Evolutionary conservation across 2,113 vertebrate genomes (phyloP), one percentile per base, ranked within the genome.

Genomic region (Dasyurus viverrinus): DNA sequence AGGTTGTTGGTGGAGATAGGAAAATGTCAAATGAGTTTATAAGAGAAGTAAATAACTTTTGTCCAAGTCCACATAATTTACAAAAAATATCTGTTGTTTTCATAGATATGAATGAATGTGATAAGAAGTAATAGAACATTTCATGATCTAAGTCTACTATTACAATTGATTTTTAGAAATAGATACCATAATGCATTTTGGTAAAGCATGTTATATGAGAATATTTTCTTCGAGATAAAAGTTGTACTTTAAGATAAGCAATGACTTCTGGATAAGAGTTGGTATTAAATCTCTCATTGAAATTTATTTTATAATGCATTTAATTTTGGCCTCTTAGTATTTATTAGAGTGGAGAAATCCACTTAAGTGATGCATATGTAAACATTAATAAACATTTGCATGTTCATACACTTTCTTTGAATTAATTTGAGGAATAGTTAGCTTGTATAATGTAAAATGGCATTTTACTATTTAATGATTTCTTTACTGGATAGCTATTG

Each of bases 1-100:
- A 97, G 92, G 46, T 95, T 96, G 76, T 96, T 96, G 96, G 96
- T 94, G 76, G 53, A 96, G 50, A 93, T 94, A 95, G 97, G 96
- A 96, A 96, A 91, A 89, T 93, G 84, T 92, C 92, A 95, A 96
- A 60, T 95, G 92, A 97, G 54, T 96, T 95, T 96, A n/a, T 55
- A 50, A 76, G 57, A 36, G 30, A 68, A 36, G 27, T 36, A 68
- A 68, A 68, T 68, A 16, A 68, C 30, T 68, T 57, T 68, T 68
- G 57, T 36, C 57, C 57, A 68, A 36, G 30, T 68, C 30, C 30
- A 68, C 12, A 36, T 68, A 68, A 68, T 68, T 36, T 68, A 90
- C n/a, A 92, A 47, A 94, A 93, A 94, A 94, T 54, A n/a, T n/a
- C 54, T 92, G 95, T 94, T 93, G 93, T 93, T 96, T 95, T 8